Evolutionary conservation across 1,140 invertebrate species (phyloP).

Genomic region (Hermetia illucens): DNA sequence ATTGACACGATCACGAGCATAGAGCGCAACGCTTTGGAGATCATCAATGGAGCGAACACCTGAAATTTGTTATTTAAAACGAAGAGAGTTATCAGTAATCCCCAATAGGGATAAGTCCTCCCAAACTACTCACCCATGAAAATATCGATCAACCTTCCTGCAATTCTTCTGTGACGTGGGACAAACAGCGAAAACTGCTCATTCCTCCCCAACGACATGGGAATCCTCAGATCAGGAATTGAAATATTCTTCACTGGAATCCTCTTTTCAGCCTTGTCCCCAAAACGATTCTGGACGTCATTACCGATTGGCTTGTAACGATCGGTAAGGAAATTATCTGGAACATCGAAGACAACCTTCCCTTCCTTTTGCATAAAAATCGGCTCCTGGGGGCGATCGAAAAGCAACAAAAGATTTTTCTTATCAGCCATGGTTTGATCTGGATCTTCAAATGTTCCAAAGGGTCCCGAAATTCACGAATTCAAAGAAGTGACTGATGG

Average conservation of each 20-base stretch:
- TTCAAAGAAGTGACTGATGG: too few species aligned
- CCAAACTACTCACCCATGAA: conserved; percentile 49
- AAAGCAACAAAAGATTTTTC: too few species aligned
- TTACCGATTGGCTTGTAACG: conserved; percentile 40
- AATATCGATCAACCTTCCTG: conserved; percentile 46
- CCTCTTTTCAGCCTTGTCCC: conserved; percentile 30
- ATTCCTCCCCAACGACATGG: conserved; percentile 42
- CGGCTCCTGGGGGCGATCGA: conserved; percentile 55
- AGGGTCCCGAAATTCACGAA: too few species aligned
- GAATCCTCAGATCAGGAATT: conserved; percentile 44
- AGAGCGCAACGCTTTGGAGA: conserved; percentile 45
- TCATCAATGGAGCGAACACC: conserved; percentile 46
- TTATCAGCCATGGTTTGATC: too few species aligned
- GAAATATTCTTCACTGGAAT: conserved; percentile 42
- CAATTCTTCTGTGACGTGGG: conserved; percentile 45
- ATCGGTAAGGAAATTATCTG: conserved; percentile 38
- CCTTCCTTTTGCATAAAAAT: conserved; percentile 44
- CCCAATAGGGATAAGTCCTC: too few species aligned
- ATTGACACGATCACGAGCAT: conserved; percentile 44
- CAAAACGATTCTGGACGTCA: conserved; percentile 36
- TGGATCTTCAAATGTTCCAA: too few species aligned
- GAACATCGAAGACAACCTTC: conserved; percentile 40
- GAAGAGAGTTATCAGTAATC: background rate
- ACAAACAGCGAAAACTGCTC: conserved; percentile 56
- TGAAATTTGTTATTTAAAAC: conserved; percentile 13